Evolutionary conservation across 2,797 vertebrate genomes (phyloP), one percentile per base, ranked within the genome.

Genomic region (Rhyacichthys aspro): DNA sequence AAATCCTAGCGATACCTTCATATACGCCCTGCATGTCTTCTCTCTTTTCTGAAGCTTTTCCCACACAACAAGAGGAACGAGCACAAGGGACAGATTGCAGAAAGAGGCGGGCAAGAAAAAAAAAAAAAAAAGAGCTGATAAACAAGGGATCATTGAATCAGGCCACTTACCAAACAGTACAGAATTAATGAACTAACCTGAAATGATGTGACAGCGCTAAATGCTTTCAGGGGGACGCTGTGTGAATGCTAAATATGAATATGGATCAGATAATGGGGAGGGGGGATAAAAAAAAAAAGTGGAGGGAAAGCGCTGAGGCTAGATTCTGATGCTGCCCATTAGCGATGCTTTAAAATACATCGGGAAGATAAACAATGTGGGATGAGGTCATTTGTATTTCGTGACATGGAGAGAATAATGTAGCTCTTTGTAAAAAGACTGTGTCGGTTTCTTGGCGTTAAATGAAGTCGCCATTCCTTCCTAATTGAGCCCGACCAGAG

Each of bases 21-120:
- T 96, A 90, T 98, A 98, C 76, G 95, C 96, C 93, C 96, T 97
- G 95, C 97, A 99, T 90, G 97, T 99, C 96, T 96, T 97, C 95
- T 98, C 97, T 93, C 97, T 93, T 92, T 98, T 98, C 95, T 98
- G 97, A 91, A 98, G 97, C 97, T 99, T 97, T 53, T 95, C 79
- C 74, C 85, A 71, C 66, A 81, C 68, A 85, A 85, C 63, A 76
- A 81, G 74, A 76, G 70, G 82, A 80, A 83, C 66, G 83, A 81
- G 69, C 80, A 86, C 67, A 87, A 80, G 70, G 88, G 74, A 80
- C 57, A 80, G 41, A 85, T 73, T 60, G 72, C 62, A 83, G 72
- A 83, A 76, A 78, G 68, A 82, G 58, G 43, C 65, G 53, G 66
- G 16, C 11, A 16, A 38, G 6, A 37, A 18, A 4, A 37, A 38